Evolutionary conservation across 2,888 invertebrate genomes (phyloP).

Genomic region (Tanaodytes sp.): DNA sequence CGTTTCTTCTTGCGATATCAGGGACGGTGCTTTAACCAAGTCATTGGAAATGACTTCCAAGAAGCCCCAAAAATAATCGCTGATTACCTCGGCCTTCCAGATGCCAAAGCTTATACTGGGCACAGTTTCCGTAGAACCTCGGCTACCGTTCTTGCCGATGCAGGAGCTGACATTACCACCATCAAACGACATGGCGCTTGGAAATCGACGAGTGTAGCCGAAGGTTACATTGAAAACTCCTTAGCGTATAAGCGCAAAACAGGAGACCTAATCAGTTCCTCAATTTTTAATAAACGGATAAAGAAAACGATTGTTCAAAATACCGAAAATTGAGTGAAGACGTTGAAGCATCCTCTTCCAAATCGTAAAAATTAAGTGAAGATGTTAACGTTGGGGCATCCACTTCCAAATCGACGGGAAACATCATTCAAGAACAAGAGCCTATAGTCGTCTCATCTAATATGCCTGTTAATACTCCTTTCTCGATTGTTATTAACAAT

Average conservation of each 20-base stretch:
- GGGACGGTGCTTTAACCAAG: neutral
- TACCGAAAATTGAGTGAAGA: neutral
- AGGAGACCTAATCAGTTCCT: too few species aligned
- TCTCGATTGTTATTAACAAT: too few species aligned
- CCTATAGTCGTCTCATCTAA: too few species aligned
- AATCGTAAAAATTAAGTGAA: neutral
- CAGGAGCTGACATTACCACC: neutral
- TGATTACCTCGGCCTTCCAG: neutral
- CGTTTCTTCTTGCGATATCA: neutral
- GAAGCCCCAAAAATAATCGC: slow-evolving; percentile 2
- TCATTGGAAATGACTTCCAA: neutral
- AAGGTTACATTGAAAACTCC: neutral
- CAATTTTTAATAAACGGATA: neutral
- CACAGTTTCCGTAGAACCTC: neutral
- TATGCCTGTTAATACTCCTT: too few species aligned
- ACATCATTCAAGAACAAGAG: too few species aligned
- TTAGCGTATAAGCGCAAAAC: too few species aligned
- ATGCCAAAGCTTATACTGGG: neutral
- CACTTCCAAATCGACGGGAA: neutral
- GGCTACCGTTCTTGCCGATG: neutral
- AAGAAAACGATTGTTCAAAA: neutral
- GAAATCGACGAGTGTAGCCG: neutral
- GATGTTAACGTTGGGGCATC: neutral
- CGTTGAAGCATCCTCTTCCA: neutral
- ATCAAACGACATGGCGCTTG: neutral